Conservation (phyloP, 2,113 vertebrate genomes). For the Gymnocephalus cernua region DNA sequence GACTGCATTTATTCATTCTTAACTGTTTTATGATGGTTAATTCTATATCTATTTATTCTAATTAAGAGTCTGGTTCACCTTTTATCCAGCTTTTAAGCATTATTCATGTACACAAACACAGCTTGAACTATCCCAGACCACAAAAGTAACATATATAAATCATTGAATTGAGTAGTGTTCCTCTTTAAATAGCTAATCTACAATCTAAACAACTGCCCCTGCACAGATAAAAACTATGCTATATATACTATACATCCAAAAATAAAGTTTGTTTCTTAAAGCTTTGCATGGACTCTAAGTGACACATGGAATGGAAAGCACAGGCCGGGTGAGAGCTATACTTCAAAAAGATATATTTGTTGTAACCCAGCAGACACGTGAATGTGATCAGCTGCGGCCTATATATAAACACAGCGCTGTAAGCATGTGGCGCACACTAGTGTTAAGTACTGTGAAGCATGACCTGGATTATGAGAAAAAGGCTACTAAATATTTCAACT, state of each 20-base stretch:
- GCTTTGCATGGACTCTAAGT: constrained; percentile 35
- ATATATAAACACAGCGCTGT: constrained; percentile 48
- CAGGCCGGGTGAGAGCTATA: constrained; percentile 47
- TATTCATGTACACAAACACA: constrained; percentile 18
- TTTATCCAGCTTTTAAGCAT: background rate
- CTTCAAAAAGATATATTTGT: constrained; percentile 24
- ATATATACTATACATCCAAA: constrained; percentile 50
- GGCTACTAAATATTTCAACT: constrained; percentile 65
- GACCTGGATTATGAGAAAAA: constrained; percentile 60
- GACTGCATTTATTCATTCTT: background rate
- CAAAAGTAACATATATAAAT: constrained; percentile 20
- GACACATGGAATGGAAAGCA: constrained; percentile 33
- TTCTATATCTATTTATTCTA: background rate
- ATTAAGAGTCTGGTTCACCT: constrained; percentile 4
- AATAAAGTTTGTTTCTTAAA: constrained; percentile 54
- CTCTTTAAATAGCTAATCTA: constrained; percentile 14
- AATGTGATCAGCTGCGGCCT: constrained; percentile 16
- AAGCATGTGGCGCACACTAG: constrained; percentile 43
- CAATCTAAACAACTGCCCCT: background rate
- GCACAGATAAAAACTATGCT: constrained; percentile 32
- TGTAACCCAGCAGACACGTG: constrained; percentile 14
- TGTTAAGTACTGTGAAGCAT: constrained; percentile 26
- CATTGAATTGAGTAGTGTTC: constrained; percentile 3
- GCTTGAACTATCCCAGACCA: background rate
- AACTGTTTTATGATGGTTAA: constrained; percentile 1